Evolutionary conservation across 2,888 invertebrate genomes (phyloP).

Genomic region (Drosophila monieri): DNA sequence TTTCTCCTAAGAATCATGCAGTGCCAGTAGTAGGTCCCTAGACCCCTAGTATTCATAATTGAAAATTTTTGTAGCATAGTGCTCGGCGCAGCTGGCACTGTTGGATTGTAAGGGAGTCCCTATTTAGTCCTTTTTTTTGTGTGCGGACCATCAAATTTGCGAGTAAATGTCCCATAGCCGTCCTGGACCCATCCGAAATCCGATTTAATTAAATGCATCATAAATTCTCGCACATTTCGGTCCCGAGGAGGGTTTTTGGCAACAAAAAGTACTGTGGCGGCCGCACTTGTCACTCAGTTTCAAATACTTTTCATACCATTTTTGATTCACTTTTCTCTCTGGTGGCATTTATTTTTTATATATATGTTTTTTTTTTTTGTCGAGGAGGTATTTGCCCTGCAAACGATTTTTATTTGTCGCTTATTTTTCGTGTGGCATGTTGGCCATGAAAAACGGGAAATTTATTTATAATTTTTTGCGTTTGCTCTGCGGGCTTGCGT

Average conservation of each 20-base stretch:
- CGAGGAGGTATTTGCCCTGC: conserved; percentile 51
- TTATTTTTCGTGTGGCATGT: conserved; percentile 56
- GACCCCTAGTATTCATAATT: background rate
- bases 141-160: conserved; percentile 37
- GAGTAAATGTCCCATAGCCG: conserved; percentile 19
- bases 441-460: conserved; percentile 71
- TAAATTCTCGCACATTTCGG: conserved; percentile 45
- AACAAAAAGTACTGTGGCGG: conserved; percentile 33
- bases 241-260: conserved; percentile 4
- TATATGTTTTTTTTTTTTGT: conserved; percentile 6
- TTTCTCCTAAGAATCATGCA: no score
- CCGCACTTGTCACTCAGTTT: conserved; percentile 45
- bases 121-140: conserved; percentile 20
- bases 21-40: background rate
- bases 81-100: conserved; percentile 15
- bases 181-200: conserved; percentile 11
- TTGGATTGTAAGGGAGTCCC: background rate
- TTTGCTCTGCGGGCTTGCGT: conserved; percentile 32
- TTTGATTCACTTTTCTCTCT: conserved; percentile 38
- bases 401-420: conserved; percentile 26
- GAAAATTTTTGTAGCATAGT: conserved; percentile 24
- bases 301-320: conserved; percentile 35
- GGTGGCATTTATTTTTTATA: conserved; percentile 5
- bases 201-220: conserved; percentile 50
- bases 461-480: conserved; percentile 64